Percentiles rank a stretch among this genome's conserved stretches.
Conservation (phyloP, 2,797 vertebrate genomes). For the Sphenodon punctatus region DNA sequence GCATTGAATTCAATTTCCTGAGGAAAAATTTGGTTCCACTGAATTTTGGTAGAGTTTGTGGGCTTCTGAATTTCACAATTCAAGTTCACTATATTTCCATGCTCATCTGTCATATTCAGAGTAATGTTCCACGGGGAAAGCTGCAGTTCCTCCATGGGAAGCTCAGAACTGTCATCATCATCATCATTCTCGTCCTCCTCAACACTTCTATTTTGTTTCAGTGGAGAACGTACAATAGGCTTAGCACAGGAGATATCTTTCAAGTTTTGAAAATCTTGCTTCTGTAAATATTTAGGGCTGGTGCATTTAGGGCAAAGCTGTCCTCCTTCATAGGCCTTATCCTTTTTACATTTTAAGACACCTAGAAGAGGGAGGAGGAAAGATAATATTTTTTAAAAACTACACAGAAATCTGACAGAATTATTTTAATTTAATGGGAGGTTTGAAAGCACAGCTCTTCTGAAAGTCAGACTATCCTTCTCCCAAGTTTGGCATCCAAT, state of each 20-base stretch:
- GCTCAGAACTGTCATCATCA: constrained; percentile 59
- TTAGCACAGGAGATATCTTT: constrained; percentile 77
- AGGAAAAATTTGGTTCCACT: constrained; percentile 77
- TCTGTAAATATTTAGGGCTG: constrained; percentile 74
- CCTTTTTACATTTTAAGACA: constrained; percentile 92
- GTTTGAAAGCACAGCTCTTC: background rate
- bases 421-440: background rate
- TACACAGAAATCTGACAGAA: background rate
- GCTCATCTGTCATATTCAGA: constrained; percentile 87
- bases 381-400: background rate
- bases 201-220: constrained; percentile 55
- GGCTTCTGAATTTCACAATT: constrained; percentile 79
- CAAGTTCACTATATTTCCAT: constrained; percentile 85
- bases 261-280: constrained; percentile 76
- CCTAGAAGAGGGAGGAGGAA: constrained; percentile 66
- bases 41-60: constrained; percentile 63
- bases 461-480: background rate
- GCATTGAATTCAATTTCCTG: constrained; percentile 79
- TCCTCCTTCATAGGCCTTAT: constrained; percentile 82
- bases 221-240: constrained; percentile 78
- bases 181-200: constrained; percentile 39
- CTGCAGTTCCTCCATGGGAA: constrained; percentile 66
- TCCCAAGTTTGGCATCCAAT: background rate
- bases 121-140: constrained; percentile 80
- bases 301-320: constrained; percentile 86